Evolutionary conservation across 2,797 vertebrate species (phyloP).

Genomic region (Ambastaia sidthimunki): DNA sequence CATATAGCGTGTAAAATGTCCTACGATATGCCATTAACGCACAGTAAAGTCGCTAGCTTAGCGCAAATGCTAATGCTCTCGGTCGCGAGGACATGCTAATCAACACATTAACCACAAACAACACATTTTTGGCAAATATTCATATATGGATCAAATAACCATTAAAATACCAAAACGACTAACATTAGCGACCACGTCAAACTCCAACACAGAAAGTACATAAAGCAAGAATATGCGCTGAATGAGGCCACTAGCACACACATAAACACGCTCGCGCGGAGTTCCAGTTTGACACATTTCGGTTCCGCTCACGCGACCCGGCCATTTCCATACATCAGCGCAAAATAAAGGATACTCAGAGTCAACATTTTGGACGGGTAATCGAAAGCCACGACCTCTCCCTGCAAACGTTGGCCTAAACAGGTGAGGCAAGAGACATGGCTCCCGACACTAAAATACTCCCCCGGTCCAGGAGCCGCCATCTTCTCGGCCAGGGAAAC

Average conservation of each 20-base stretch:
- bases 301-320: slow-evolving; percentile 74
- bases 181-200: background rate
- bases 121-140: background rate
- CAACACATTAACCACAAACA: slow-evolving; percentile 31
- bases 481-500: slow-evolving; percentile 94
- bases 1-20: background rate
- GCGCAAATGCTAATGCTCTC: slow-evolving; percentile 17
- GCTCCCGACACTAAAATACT: slow-evolving; percentile 97
- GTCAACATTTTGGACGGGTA: slow-evolving; percentile 99
- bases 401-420: slow-evolving; percentile 93
- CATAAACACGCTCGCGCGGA: slow-evolving; percentile 78
- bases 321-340: slow-evolving; percentile 33
- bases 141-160: background rate
- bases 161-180: background rate
- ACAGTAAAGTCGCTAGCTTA: slow-evolving; percentile 25
- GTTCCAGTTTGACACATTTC: slow-evolving; percentile 78
- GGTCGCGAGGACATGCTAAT: slow-evolving; percentile 47
- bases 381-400: slow-evolving; percentile 96
- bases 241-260: slow-evolving; percentile 59
- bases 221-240: slow-evolving; percentile 3
- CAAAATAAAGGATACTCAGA: slow-evolving; percentile 91
- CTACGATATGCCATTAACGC: background rate
- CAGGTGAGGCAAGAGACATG: slow-evolving; percentile 97
- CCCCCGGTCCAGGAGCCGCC: slow-evolving; percentile 99
- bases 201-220: background rate